Conservation (phyloP, 2,888 invertebrate genomes). For the Ectemnius continuus region DNA sequence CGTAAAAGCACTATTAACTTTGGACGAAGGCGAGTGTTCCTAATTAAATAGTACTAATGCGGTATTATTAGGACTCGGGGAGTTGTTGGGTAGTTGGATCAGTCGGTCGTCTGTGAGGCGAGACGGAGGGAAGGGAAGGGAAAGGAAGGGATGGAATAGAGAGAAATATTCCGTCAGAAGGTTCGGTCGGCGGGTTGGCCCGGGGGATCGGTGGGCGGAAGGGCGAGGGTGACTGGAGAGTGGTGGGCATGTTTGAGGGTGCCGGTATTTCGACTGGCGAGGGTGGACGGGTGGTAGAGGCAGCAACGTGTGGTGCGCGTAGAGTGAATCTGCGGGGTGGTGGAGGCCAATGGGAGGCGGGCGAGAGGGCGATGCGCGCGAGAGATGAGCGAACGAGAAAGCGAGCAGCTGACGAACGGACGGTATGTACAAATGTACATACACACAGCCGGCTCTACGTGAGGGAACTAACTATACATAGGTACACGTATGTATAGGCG, state of each 20-base stretch:
- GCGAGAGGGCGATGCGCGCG: slow-evolving; percentile 40
- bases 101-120: too few relatives aligned
- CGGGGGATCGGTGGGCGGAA: slow-evolving; percentile 12
- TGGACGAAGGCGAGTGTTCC: too few relatives aligned
- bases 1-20: too few relatives aligned
- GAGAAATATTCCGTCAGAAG: slow-evolving; percentile 25
- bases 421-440: slow-evolving; percentile 24
- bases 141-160: slow-evolving; percentile 32
- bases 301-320: slow-evolving; percentile 31
- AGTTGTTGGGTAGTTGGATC: too few relatives aligned
- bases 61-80: too few relatives aligned
- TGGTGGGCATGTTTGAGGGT: slow-evolving; percentile 51
- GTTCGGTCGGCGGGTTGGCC: slow-evolving; percentile 15
- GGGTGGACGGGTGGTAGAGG: slow-evolving; percentile 28
- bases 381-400: slow-evolving; percentile 74
- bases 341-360: slow-evolving; percentile 49
- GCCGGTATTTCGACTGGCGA: slow-evolving; percentile 58
- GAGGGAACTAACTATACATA: too few relatives aligned
- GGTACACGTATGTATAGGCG: slow-evolving; percentile 29
- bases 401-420: slow-evolving; percentile 73
- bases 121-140: slow-evolving; percentile 36
- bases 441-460: not conserved
- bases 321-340: slow-evolving; percentile 50
- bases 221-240: slow-evolving; percentile 34
- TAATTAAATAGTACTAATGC: too few relatives aligned